Percentiles rank a stretch among this genome's conserved stretches.
These are phyloP conservation scores for Aethina tumida DNA, from an alignment of 1,140 invertebrate species.

Conservation along the genomic window DNA sequence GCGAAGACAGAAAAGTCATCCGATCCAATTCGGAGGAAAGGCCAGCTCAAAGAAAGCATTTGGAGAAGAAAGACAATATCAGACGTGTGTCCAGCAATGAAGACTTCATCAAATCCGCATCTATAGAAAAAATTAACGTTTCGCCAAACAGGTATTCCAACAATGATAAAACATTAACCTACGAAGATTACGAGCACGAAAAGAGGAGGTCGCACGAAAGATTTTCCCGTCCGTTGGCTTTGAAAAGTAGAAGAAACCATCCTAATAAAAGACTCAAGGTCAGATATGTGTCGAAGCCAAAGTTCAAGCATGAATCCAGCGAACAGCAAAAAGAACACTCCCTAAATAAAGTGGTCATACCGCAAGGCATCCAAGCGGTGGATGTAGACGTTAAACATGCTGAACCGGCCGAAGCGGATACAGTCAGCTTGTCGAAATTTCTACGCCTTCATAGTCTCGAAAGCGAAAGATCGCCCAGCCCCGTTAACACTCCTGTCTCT, in stretches of 20 bases:
- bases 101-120: conserved; percentile 41
- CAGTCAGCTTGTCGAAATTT: conserved; percentile 12
- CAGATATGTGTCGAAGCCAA: conserved; percentile 24
- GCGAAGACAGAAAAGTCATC: conserved; percentile 64
- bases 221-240: conserved; percentile 42
- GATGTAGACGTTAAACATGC: neutral
- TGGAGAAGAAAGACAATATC: conserved; percentile 39
- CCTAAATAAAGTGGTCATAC: conserved; percentile 1
- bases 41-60: conserved; percentile 34
- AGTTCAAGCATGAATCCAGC: conserved; percentile 17
- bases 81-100: conserved; percentile 54
- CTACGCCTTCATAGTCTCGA: conserved; percentile 22
- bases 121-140: conserved; percentile 12
- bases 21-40: conserved; percentile 61
- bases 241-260: conserved; percentile 37
- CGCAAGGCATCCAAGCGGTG: conserved; percentile 1
- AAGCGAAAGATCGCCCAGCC: conserved; percentile 34
- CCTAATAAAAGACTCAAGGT: conserved; percentile 25
- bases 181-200: conserved; percentile 33
- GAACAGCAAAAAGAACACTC: conserved; percentile 1
- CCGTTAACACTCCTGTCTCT: conserved; percentile 26
- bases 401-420: neutral
- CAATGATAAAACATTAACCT: conserved; percentile 15
- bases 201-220: conserved; percentile 42
- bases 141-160: conserved; percentile 9